Base-by-base conservation (phyloP, 2,113 vertebrate genomes). In the Brevimyrus niger region DNA sequence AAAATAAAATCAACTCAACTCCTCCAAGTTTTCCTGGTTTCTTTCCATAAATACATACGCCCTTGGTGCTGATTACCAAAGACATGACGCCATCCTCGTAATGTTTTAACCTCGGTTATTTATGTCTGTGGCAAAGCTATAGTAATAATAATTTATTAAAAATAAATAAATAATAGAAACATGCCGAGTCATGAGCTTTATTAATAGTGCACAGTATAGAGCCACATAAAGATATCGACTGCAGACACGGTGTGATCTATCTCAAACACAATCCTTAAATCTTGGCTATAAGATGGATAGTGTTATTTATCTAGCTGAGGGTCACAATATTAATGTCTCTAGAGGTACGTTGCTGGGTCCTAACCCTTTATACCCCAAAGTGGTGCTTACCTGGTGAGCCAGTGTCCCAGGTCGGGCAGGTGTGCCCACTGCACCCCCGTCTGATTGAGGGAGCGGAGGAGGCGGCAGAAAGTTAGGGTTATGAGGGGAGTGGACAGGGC, bases 401-500 rank as follows among this genome's bases (percentile, higher is more conserved):
- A 99, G 51, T 98, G 98, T 6, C 98, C 96, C n/a, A 99, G 92
- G 89, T 98, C 98, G 2, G 97, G 96, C 10, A 97, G 95, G 92
- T 99, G 98, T 87, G 97, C 97, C 97, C 98, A 98, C 93, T 99
- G 98, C 44, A 99, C 95, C 0, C 98, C 98, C 0, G 98, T 99
- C 92, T 98, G 98, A 94, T 99, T 99, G 88, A 99, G 95, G 0
- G 97, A 96, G 83, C 98, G 97, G 91, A 99, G 95, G 0, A 98
- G 92, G 6, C 98, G 97, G 91, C 97, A 99, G 94, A 96, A 98
- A 91, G 95, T 27, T 91, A 99, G 95, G 7, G 97, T 96, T 90
- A 98, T 92, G 89, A 96, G 97, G 0, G 98, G 98, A 21, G 96
- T 97, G 0, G 94, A 96, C 90, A 99, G 92, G 1, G 96, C 96